Evolutionary conservation across 2,888 invertebrate species (phyloP).

Genomic region (Mactromeris polynyma): DNA sequence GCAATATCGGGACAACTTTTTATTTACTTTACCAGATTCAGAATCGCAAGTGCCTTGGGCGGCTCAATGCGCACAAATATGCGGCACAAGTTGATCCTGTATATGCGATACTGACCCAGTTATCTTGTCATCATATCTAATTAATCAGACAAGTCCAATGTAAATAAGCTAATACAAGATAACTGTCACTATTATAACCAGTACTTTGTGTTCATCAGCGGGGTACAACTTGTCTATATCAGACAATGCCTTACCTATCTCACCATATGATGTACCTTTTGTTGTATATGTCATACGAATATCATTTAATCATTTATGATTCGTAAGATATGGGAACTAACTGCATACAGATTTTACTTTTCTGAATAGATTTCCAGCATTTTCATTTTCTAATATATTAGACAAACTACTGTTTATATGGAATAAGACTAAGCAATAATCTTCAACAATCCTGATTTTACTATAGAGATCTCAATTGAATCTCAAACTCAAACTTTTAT

Average conservation of each 20-base stretch:
- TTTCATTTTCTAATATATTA: not conserved
- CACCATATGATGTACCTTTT: not conserved
- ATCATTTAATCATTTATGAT: not conserved
- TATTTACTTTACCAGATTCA: slow-evolving; percentile 22
- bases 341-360: not conserved
- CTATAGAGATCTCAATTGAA: too few relatives aligned
- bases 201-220: slow-evolving; percentile 11
- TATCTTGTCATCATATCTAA: slow-evolving; percentile 35
- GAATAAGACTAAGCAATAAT: not conserved
- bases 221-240: slow-evolving; percentile 26
- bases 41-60: not conserved
- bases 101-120: slow-evolving; percentile 25
- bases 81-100: not conserved
- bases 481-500: too few relatives aligned
- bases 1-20: not conserved
- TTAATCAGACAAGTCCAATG: slow-evolving; percentile 34
- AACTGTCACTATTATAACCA: not conserved
- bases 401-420: not conserved
- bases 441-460: too few relatives aligned
- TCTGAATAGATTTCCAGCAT: not conserved
- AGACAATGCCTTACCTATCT: not conserved
- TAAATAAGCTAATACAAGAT: slow-evolving; percentile 39
- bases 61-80: not conserved
- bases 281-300: not conserved
- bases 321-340: not conserved